Base-by-base conservation (phyloP, 64 coral and sea anemone genomes). In the Trachythela sp. region DNA sequence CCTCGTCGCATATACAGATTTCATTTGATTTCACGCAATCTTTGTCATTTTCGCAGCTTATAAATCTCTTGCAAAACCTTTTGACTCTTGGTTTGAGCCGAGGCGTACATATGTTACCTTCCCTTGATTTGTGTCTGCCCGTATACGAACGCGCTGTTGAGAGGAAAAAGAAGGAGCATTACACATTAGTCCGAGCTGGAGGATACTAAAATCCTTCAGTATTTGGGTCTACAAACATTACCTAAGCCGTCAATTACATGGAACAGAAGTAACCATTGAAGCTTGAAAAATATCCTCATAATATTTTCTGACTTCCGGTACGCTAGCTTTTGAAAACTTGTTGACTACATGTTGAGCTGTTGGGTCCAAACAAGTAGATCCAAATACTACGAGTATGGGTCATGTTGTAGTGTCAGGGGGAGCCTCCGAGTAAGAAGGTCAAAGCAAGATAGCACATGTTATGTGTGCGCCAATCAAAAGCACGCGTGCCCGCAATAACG, bases 1-100 rank as follows among this genome's bases (percentile, higher is more conserved):
- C 93, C 48, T 88, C 93, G 42, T 94, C 60, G 43, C 93, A 94
- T 58, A 94, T 88, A 89, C 93, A 94, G 2, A 77, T 68, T 88
- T 91, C 85, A 9, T 90, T 90, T 24, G 80, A 36, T 37, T 85
- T 70, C 20, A 36, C 84, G 50, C 93, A 94, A 51, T 91, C 77
- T 33, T 94, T 94, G 48, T 90, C 68, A 85, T 90, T 94, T 86
- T 70, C 40, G 54, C 93, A 94, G 33, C 84, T 29, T n/a, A 15
- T 84, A 39, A 83, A 33, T 40, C 85, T 88, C 15, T 39, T 77
- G 60, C 93, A 94, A 39, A 37, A 88, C 71, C 83, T 85, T 27
- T 51, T 34, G 33, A 94, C 54, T 77, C 85, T 88, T 20, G 75
- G 49, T 58, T 22, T 75, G 9, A 94, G 83, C 40, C 93, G 30